A percentile compares a stretch with the other conserved stretches of the same genome.
These are phyloP conservation scores for Fulica atra DNA, from an alignment of 2,113 vertebrate species.

Conservation along the genomic window DNA sequence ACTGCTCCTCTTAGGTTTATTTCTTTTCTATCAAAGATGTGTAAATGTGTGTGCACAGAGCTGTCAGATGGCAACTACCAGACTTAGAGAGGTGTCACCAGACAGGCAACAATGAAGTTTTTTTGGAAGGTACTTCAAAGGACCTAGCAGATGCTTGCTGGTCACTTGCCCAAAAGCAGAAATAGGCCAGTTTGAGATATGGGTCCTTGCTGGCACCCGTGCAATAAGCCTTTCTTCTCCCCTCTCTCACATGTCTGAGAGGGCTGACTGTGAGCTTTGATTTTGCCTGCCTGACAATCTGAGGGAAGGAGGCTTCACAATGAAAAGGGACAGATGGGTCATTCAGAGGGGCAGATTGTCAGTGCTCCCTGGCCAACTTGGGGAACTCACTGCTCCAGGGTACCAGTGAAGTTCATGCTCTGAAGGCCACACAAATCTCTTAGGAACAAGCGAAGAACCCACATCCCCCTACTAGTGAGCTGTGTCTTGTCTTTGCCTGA, in stretches of 20 bases:
- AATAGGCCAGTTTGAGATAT: neutral
- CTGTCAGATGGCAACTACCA: conserved; percentile 27
- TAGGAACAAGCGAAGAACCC: neutral
- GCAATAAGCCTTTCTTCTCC: neutral
- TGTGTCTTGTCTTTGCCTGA: neutral
- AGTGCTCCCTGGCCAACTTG: neutral
- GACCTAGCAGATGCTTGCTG: conserved; percentile 5
- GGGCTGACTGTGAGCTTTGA: conserved; percentile 15
- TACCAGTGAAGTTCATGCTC: neutral
- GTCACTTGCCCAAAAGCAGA: conserved; percentile 35
- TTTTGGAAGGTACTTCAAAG: conserved; percentile 45
- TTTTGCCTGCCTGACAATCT: neutral
- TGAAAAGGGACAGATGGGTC: neutral
- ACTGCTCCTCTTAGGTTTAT: neutral
- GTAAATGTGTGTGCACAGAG: neutral
- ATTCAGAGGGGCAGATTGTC: neutral
- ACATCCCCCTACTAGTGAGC: neutral
- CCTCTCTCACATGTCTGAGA: neutral
- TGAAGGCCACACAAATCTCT: neutral
- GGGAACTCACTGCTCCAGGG: neutral
- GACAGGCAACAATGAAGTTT: neutral
- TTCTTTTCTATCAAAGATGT: neutral
- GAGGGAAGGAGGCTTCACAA: neutral
- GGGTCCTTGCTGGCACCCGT: neutral
- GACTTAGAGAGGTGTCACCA: conserved; percentile 9